These are phyloP conservation scores for Carollia perspicillata DNA, from an alignment of 2,113 vertebrate genomes.

Conservation along the genomic window DNA sequence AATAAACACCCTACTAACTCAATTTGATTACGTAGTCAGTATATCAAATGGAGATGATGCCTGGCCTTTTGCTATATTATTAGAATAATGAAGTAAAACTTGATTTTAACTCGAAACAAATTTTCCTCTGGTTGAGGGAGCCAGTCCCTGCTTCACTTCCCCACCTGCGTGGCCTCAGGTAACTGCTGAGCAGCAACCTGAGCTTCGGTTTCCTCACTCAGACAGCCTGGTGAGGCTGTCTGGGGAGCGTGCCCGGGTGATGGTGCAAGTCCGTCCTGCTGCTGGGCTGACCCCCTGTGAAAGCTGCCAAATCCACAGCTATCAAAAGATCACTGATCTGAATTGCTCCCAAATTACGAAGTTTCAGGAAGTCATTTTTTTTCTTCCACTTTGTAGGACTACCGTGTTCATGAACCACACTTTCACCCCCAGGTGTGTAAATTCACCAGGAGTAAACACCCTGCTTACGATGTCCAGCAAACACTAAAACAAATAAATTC, in stretches of 20 bases:
- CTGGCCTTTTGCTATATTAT: background rate
- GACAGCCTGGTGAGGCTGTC: background rate
- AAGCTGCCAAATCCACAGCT: background rate
- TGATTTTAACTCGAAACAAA: background rate
- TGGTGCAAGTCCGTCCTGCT: too few species aligned
- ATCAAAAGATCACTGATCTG: background rate
- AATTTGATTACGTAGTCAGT: background rate
- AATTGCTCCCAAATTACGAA: background rate
- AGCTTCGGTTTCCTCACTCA: background rate
- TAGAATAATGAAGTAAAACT: background rate
- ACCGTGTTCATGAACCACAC: background rate
- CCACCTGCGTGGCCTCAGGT: accelerated
- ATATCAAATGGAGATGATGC: background rate
- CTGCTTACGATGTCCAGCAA: background rate
- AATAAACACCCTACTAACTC: background rate
- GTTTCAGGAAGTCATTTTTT: background rate
- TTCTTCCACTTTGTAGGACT: background rate
- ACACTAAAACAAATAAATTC: background rate
- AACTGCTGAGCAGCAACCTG: accelerated
- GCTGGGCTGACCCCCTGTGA: background rate
- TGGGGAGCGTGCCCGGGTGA: accelerated
- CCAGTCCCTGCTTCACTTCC: accelerated
- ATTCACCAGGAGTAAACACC: background rate
- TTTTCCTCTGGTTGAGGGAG: background rate
- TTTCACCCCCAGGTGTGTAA: background rate